phyloP scores from a whole-genome alignment of 2,797 vertebrate genomes.

The Gallinago stenura region DNA sequence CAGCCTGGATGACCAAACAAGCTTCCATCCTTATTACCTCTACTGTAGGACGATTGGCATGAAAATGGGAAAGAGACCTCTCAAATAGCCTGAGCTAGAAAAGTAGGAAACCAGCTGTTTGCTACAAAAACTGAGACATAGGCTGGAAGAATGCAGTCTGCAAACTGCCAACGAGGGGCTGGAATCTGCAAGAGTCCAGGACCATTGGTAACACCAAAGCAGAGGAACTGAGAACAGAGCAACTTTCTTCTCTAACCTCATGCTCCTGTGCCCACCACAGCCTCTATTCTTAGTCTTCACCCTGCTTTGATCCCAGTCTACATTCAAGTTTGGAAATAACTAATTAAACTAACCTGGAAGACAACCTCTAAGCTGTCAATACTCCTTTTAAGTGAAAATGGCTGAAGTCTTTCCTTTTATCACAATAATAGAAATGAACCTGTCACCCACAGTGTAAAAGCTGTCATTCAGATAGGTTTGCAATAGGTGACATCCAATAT shows the following conservation, averaged over 20 bases:
- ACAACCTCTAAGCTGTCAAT: not conserved
- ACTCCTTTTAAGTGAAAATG: conserved; percentile 17
- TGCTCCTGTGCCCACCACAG: not conserved
- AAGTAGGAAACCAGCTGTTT: not conserved
- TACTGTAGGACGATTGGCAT: not conserved
- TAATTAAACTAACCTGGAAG: not conserved
- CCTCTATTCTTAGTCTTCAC: not conserved
- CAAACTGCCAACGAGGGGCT: not conserved
- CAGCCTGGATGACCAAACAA: not conserved
- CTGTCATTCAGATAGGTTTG: conserved; percentile 16
- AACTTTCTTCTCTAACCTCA: not conserved
- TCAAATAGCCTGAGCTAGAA: not conserved
- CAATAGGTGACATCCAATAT: conserved; percentile 9
- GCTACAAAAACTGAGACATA: not conserved
- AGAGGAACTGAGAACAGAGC: not conserved
- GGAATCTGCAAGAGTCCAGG: not conserved
- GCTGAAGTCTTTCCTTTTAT: conserved; percentile 37
- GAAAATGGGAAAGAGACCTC: not conserved
- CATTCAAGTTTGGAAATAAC: conserved; percentile 8
- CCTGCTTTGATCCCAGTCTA: not conserved
- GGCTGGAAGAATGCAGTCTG: not conserved
- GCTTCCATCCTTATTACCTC: not conserved
- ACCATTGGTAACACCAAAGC: not conserved
- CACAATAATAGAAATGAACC: not conserved
- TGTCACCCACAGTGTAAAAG: not conserved